Conservation (phyloP, 2,113 vertebrate genomes). For the Cochlearius cochlearius region DNA sequence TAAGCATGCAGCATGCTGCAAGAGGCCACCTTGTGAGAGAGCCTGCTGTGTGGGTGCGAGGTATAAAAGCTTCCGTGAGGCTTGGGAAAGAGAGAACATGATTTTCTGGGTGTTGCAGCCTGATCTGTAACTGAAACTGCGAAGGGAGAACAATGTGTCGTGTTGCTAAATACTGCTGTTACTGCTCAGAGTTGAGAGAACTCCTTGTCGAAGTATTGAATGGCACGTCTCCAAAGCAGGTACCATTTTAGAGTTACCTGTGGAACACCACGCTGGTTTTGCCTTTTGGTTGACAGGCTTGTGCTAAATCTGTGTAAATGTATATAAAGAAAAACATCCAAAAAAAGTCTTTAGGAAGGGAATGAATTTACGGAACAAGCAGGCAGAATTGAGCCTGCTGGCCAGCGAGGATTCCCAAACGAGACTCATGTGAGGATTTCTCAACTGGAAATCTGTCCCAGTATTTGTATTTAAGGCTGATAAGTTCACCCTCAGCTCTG, state of each 20-base stretch:
- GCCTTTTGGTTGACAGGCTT: background rate
- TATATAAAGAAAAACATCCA: background rate
- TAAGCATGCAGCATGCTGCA: background rate
- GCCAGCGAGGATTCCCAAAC: background rate
- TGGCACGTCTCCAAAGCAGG: background rate
- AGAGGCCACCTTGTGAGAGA: background rate
- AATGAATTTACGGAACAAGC: background rate
- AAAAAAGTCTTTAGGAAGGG: background rate
- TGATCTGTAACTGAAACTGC: background rate
- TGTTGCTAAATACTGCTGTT: background rate
- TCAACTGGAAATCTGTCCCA: background rate
- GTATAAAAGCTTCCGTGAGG: too few species aligned
- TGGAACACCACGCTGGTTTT: background rate
- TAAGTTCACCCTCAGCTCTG: background rate
- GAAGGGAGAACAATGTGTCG: background rate
- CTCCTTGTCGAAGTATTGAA: background rate
- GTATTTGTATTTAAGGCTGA: background rate
- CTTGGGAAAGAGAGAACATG: background rate
- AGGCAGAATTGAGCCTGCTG: background rate
- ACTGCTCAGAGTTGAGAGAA: accelerated
- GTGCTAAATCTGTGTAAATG: background rate
- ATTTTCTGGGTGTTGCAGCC: background rate
- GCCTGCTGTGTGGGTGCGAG: too few species aligned
- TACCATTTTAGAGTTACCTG: background rate
- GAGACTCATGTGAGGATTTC: background rate